Percentiles rank a stretch among this genome's conserved stretches.
Evolutionary conservation across 2,888 invertebrate genomes (phyloP).

Genomic region (Synanthedon vespiformis): DNA sequence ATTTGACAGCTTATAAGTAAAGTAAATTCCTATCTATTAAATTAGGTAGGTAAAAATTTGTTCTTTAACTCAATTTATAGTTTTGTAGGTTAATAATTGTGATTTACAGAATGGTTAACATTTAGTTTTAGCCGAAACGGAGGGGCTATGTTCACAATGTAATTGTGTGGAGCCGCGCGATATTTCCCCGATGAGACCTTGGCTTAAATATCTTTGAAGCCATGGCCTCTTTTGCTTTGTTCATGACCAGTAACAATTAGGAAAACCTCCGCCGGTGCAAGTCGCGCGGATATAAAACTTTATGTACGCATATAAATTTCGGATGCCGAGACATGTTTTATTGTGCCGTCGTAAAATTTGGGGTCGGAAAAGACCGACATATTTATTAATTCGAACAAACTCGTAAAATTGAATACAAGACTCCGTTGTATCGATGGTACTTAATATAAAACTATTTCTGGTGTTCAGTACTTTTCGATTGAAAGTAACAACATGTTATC

Average conservation of each 20-base stretch:
- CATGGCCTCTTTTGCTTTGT: conserved; percentile 28
- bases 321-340: conserved; percentile 70
- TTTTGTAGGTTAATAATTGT: too few species aligned
- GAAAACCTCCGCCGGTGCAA: conserved; percentile 56
- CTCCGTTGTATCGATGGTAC: conserved; percentile 55
- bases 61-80: too few species aligned
- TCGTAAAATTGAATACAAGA: conserved; percentile 63
- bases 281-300: conserved; percentile 67
- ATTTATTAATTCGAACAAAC: conserved; percentile 68
- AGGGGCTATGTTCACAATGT: too few species aligned
- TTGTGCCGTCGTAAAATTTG: conserved; percentile 65
- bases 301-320: conserved; percentile 69
- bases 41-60: too few species aligned
- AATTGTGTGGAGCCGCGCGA: conserved; percentile 23
- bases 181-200: conserved; percentile 19
- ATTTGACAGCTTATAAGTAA: too few species aligned
- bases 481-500: conserved; percentile 1
- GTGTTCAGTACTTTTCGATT: conserved; percentile 20
- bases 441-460: conserved; percentile 48
- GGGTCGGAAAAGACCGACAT: conserved; percentile 67
- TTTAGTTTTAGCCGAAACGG: too few species aligned
- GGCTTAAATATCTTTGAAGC: conserved; percentile 23
- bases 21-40: too few species aligned
- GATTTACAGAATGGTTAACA: too few species aligned
- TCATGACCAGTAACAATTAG: conserved; percentile 68